Evolutionary conservation across 2,888 invertebrate species (phyloP).

Genomic region (Exephanes ischioxanthus): DNA sequence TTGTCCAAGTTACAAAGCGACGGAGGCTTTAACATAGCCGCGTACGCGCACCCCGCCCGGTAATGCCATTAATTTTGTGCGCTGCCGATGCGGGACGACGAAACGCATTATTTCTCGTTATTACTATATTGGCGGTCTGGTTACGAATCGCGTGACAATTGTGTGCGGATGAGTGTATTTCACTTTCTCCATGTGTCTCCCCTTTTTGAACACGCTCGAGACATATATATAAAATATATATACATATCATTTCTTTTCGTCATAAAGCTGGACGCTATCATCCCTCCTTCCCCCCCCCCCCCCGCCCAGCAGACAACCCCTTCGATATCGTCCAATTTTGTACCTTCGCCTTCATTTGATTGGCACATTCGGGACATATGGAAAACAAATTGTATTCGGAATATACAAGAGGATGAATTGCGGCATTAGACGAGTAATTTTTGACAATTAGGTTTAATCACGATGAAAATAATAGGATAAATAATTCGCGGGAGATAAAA

Average conservation of each 20-base stretch:
- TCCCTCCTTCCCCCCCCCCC: too few relatives aligned
- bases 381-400: not conserved
- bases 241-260: not conserved
- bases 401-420: not conserved
- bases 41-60: constrained; percentile 31
- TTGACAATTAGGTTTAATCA: not conserved
- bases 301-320: constrained; percentile 41
- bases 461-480: not conserved
- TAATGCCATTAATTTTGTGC: constrained; percentile 80
- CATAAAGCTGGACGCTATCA: too few relatives aligned
- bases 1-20: constrained; percentile 68
- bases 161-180: constrained; percentile 72
- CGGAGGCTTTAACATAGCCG: constrained; percentile 65
- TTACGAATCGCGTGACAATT: constrained; percentile 82
- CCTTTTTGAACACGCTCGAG: not conserved
- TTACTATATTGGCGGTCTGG: constrained; percentile 76
- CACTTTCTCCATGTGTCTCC: constrained; percentile 53
- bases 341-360: constrained; percentile 59
- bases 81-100: constrained; percentile 73
- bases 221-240: not conserved
- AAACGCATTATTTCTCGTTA: constrained; percentile 77
- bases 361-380: constrained; percentile 58
- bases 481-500: not conserved
- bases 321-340: constrained; percentile 57
- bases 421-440: not conserved